Conservation (phyloP, 2,797 vertebrate species). For the Lutjanus argentimaculatus region DNA sequence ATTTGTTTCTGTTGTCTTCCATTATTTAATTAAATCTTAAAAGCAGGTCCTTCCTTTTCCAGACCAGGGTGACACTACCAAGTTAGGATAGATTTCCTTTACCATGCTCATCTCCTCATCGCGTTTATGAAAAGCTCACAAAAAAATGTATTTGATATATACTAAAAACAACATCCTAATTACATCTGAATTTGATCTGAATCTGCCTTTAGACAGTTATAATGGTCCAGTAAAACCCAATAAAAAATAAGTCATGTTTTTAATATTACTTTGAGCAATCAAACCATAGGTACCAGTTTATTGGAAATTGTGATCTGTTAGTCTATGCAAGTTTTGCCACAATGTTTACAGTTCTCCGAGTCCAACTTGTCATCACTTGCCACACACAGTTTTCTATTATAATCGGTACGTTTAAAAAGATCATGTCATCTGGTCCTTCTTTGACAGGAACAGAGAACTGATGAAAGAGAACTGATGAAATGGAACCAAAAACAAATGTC, state of each 20-base stretch:
- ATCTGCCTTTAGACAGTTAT: not conserved
- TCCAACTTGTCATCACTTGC: conserved; percentile 10
- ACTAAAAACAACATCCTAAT: not conserved
- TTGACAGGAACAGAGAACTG: not conserved
- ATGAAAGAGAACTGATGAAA: conserved; percentile 31
- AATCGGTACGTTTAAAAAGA: conserved; percentile 17
- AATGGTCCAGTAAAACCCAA: too few species aligned
- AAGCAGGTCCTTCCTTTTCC: not conserved
- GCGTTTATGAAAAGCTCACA: not conserved
- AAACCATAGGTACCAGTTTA: not conserved
- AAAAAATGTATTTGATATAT: not conserved
- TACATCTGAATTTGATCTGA: not conserved
- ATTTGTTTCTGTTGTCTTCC: not conserved
- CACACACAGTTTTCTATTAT: not conserved
- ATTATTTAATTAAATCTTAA: conserved; percentile 21
- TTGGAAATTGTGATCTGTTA: not conserved
- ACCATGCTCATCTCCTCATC: conserved; percentile 4
- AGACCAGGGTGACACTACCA: not conserved
- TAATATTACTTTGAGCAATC: not conserved
- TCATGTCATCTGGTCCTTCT: not conserved
- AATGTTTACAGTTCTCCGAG: not conserved
- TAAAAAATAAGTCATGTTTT: not conserved
- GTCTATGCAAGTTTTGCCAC: not conserved
- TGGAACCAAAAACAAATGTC: conserved; percentile 14
- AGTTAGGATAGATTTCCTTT: not conserved